Percentiles rank a stretch among this genome's conserved stretches.
phyloP scores from a whole-genome alignment of 2,797 vertebrate species.

The Phaenicophaeus curvirostris region DNA sequence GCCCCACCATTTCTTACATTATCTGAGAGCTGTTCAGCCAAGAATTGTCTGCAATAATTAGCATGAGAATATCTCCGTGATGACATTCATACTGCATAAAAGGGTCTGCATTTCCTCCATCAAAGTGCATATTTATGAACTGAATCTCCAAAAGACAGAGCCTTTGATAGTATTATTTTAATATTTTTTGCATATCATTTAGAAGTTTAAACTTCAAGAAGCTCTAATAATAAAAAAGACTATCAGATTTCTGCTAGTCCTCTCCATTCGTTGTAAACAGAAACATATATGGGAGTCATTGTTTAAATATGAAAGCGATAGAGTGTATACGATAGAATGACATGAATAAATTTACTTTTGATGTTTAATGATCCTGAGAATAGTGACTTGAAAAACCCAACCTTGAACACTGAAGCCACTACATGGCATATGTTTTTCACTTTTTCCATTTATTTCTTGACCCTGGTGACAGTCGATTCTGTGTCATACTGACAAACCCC shows the following conservation, averaged over 20 bases:
- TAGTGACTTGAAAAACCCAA: background rate
- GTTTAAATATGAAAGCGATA: slow-evolving; percentile 44
- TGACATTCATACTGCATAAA: slow-evolving; percentile 76
- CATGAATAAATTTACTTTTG: slow-evolving; percentile 47
- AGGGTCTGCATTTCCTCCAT: slow-evolving; percentile 65
- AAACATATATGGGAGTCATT: slow-evolving; percentile 15
- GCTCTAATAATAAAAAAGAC: slow-evolving; percentile 34
- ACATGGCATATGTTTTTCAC: background rate
- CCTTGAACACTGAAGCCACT: background rate
- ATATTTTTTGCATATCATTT: slow-evolving; percentile 68
- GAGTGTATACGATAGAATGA: background rate
- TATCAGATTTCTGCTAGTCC: slow-evolving; percentile 41
- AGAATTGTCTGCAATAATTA: slow-evolving; percentile 74
- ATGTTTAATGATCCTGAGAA: slow-evolving; percentile 22
- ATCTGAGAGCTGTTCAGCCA: slow-evolving; percentile 64
- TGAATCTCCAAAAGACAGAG: slow-evolving; percentile 35
- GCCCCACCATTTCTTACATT: background rate
- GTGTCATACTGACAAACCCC: background rate
- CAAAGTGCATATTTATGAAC: slow-evolving; percentile 78
- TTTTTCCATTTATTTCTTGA: slow-evolving; percentile 9
- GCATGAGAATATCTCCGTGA: slow-evolving; percentile 76
- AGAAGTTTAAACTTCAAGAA: slow-evolving; percentile 59
- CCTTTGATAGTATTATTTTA: slow-evolving; percentile 71
- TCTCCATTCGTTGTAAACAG: slow-evolving; percentile 40
- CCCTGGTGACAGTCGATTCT: background rate